Conservation (phyloP, 2,888 invertebrate species). For the Lithodes maja region DNA sequence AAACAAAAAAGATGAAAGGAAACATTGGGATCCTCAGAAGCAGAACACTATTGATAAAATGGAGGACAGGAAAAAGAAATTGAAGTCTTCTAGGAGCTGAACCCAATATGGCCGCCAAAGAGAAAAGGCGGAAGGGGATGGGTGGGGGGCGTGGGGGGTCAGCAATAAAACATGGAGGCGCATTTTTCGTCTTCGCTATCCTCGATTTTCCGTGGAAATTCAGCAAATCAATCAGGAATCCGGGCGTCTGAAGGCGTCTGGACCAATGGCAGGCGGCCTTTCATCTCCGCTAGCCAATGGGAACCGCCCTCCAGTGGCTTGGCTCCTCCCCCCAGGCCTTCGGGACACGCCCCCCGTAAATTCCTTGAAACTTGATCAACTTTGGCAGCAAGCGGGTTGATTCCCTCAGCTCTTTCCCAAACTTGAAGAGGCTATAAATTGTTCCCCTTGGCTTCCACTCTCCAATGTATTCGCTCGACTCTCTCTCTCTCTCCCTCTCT, state of each 20-base stretch:
- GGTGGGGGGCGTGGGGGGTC: constrained; percentile 9
- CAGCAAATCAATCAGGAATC: constrained; percentile 67
- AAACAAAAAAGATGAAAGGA: background rate
- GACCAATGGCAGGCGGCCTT: constrained; percentile 53
- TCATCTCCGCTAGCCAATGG: constrained; percentile 47
- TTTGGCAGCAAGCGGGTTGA: constrained; percentile 60
- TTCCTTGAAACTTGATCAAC: constrained; percentile 65
- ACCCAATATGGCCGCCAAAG: background rate
- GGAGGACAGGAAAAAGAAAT: background rate
- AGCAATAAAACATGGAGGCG: constrained; percentile 28
- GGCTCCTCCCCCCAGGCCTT: constrained; percentile 49
- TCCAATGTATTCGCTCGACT: constrained; percentile 14
- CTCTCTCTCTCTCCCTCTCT: constrained; percentile 16
- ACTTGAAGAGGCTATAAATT: constrained; percentile 60
- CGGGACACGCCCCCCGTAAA: constrained; percentile 49
- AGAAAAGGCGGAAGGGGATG: background rate
- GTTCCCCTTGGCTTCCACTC: constrained; percentile 20
- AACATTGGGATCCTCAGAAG: background rate
- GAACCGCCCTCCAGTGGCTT: constrained; percentile 39
- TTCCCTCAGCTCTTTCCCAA: constrained; percentile 56
- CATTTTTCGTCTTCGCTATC: constrained; percentile 43
- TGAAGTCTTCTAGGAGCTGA: background rate
- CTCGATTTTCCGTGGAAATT: constrained; percentile 49
- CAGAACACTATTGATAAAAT: background rate
- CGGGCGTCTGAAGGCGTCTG: constrained; percentile 43